These are phyloP conservation scores for Papilio polytes DNA, from an alignment of 1,140 invertebrate genomes.

Conservation along the genomic window DNA sequence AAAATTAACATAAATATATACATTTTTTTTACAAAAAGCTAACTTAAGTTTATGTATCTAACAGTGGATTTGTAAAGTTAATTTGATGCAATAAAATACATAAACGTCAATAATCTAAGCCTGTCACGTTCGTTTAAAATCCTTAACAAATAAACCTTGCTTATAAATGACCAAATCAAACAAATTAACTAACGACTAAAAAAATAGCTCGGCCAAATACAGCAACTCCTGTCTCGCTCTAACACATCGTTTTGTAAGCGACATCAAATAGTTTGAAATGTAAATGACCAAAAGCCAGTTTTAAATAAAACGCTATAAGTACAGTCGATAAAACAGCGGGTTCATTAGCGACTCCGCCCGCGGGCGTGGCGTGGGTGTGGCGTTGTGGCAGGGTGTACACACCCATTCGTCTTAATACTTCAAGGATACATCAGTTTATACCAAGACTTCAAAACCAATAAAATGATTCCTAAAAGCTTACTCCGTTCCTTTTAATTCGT, in stretches of 20 bases:
- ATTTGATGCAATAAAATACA: constrained; percentile 3
- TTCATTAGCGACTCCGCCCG: constrained; percentile 66
- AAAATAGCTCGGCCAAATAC: background rate
- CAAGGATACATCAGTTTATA: constrained; percentile 16
- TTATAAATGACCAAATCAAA: constrained; percentile 20
- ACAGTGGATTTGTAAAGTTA: background rate
- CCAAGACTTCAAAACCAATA: background rate
- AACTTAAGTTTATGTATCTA: background rate
- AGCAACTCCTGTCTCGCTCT: background rate
- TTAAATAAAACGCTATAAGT: constrained; percentile 52
- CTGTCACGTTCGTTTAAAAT: background rate
- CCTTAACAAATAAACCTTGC: background rate
- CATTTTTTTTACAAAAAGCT: background rate
- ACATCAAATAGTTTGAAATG: constrained; percentile 41
- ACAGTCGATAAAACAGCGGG: constrained; percentile 45
- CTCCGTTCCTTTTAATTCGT: background rate
- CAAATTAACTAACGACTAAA: background rate
- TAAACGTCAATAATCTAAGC: constrained; percentile 16
- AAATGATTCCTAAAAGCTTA: background rate
- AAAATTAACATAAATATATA: background rate
- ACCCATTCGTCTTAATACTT: constrained; percentile 48
- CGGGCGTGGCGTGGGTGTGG: constrained; percentile 56
- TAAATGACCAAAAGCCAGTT: constrained; percentile 46
- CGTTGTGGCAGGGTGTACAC: constrained; percentile 41
- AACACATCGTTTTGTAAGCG: background rate